Evolutionary conservation across 2,797 vertebrate species (phyloP).

Genomic region (Eidolon dupreanum): DNA sequence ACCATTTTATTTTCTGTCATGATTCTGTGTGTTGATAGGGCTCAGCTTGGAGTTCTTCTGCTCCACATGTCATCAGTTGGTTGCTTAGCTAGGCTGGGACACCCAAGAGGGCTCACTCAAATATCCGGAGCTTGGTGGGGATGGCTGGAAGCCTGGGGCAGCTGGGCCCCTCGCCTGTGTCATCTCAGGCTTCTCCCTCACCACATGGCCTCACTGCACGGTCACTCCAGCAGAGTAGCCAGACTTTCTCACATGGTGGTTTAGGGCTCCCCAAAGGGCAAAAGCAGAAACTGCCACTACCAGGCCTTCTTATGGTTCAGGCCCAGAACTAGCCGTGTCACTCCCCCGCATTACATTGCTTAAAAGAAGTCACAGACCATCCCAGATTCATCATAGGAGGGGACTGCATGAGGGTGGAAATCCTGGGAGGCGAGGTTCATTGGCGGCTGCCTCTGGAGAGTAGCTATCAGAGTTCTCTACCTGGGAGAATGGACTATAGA

Average conservation of each 20-base stretch:
- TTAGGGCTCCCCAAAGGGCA: not conserved
- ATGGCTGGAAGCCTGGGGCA: not conserved
- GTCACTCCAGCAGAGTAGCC: not conserved
- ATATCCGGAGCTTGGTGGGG: not conserved
- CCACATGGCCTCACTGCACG: rapidly evolving
- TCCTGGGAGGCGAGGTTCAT: not conserved
- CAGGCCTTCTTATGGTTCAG: not conserved
- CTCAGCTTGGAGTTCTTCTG: not conserved
- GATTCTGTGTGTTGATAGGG: not conserved
- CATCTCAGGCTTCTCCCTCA: not conserved
- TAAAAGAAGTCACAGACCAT: not conserved
- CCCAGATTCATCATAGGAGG: not conserved
- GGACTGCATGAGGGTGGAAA: too few species aligned
- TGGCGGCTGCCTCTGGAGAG: not conserved
- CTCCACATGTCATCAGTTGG: not conserved
- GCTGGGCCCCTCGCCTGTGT: not conserved
- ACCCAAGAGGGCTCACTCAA: not conserved
- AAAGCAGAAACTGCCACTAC: not conserved
- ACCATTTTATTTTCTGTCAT: not conserved
- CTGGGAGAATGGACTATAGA: not conserved
- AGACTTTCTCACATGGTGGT: not conserved
- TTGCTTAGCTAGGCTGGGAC: not conserved
- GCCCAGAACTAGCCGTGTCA: not conserved
- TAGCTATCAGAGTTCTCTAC: not conserved
- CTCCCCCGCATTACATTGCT: not conserved